phyloP scores from a whole-genome alignment of 2,888 invertebrate species.

The Eueremaeus valkanovi region DNA sequence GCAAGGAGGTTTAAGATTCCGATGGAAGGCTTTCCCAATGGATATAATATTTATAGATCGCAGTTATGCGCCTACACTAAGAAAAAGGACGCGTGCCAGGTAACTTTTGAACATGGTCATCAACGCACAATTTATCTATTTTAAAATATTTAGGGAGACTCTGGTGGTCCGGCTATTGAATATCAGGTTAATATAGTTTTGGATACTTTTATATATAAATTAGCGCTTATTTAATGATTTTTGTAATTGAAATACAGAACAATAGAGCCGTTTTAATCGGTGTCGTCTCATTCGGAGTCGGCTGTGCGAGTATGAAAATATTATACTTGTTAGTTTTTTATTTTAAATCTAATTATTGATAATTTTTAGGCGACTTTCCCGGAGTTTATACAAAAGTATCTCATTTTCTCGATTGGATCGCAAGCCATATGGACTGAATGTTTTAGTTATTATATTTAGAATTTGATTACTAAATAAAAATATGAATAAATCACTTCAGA shows the following conservation, averaged over 20 bases:
- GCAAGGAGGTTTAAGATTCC: not conserved
- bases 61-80: constrained; percentile 32
- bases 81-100: constrained; percentile 31
- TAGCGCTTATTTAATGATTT: not conserved
- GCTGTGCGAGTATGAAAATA: constrained; percentile 30
- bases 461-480: too few relatives aligned
- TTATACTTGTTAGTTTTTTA: not conserved
- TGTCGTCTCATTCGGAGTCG: constrained; percentile 31
- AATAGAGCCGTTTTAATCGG: constrained; percentile 9
- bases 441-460: not conserved
- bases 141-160: constrained; percentile 20
- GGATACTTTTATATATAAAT: not conserved
- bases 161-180: constrained; percentile 36
- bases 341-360: not conserved
- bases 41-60: constrained; percentile 7
- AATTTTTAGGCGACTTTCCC: constrained; percentile 26
- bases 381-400: constrained; percentile 34
- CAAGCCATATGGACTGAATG: not conserved
- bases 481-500: too few relatives aligned
- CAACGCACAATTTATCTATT: not conserved
- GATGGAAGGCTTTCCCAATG: not conserved
- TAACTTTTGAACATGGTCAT: too few relatives aligned
- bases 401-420: constrained; percentile 35
- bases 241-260: not conserved
- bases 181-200: too few relatives aligned